Base-by-base conservation (phyloP, 2,113 vertebrate genomes). In the Chauna torquata region DNA sequence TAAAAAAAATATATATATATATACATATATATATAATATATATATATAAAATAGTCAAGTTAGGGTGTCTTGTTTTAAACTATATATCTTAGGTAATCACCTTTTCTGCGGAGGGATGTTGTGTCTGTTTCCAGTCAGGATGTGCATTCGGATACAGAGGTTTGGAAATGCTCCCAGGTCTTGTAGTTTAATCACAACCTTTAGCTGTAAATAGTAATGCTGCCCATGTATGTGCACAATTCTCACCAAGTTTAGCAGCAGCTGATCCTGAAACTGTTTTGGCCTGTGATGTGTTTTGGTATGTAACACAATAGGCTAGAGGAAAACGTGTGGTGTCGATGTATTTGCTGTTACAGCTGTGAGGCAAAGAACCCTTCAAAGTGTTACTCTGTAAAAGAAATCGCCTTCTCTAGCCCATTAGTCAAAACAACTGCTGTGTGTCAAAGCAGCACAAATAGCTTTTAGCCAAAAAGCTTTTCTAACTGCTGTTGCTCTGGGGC, bases 401-500 rank as follows among this genome's bases (percentile, higher is more conserved):
- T 82, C 90, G 70, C 57, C 32, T 86, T 70, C 77, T 94, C n/a
- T 44, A 68, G 57, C 57, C 74, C 76, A 5, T 86, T 79, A 86
- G 80, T 79, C 82, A 79, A 76, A 96, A 88, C 88, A 95, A 92
- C 90, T 82, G 86, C 92, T 86, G 79, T 65, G 47, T 88, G 91
- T 95, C 88, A 89, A 79, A 85, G 82, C 83, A 84, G 65, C 3
- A 7, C 66, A 87, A 96, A 85, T 3, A 94, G 90, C 90, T 95
- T 95, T 93, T 77, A 88, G 72, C 65, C 66, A 84, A 49, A 87
- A 93, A 87, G 90, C 93, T 94, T 97, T 97, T 68, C 54, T 65
- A 62, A 42, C 66, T 81, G 71, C 79, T 86, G 71, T 57, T 95
- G 9, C 0, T 2, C 77, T 61, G 83, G 65, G 86, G 74, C 77